phyloP scores from a whole-genome alignment of 2,888 invertebrate genomes.

The Caenorhabditis afra region DNA sequence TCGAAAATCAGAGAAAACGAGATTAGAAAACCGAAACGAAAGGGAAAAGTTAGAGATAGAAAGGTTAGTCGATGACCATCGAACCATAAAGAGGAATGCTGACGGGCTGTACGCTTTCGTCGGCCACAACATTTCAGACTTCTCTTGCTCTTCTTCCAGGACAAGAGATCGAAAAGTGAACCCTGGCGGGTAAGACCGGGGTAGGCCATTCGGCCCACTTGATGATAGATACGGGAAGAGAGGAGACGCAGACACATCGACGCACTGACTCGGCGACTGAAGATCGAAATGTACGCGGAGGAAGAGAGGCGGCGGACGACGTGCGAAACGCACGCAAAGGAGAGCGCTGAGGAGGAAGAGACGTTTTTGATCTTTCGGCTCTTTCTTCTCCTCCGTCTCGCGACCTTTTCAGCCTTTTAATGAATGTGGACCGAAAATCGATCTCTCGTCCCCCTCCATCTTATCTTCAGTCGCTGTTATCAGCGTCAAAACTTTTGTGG shows the following conservation, averaged over 20 bases:
- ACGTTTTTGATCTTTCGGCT: slow-evolving; percentile 48
- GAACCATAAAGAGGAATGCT: slow-evolving; percentile 27
- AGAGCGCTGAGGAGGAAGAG: not conserved
- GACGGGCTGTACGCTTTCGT: too few species aligned
- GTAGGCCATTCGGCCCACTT: slow-evolving; percentile 33
- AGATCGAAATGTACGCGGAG: slow-evolving; percentile 41
- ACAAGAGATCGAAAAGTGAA: slow-evolving; percentile 59
- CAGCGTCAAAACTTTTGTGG: slow-evolving; percentile 20
- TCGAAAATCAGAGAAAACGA: slow-evolving; percentile 27
- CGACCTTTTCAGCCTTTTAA: slow-evolving; percentile 39
- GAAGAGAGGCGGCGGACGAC: slow-evolving; percentile 28
- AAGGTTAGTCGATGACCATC: slow-evolving; percentile 26
- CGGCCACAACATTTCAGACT: too few species aligned
- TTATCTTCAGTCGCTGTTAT: slow-evolving; percentile 32
- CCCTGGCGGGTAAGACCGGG: slow-evolving; percentile 37
- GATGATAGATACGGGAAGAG: slow-evolving; percentile 19
- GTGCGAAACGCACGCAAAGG: slow-evolving; percentile 21
- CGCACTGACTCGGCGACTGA: slow-evolving; percentile 40
- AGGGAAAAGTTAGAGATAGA: slow-evolving; percentile 15
- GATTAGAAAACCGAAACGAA: slow-evolving; percentile 4
- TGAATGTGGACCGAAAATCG: slow-evolving; percentile 32
- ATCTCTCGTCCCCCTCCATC: slow-evolving; percentile 41
- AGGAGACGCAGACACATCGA: slow-evolving; percentile 40
- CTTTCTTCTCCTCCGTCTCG: slow-evolving; percentile 32
- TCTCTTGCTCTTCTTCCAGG: slow-evolving; percentile 32